These are phyloP conservation scores for Puma concolor DNA, from an alignment of 2,113 vertebrate genomes.

Conservation along the genomic window DNA sequence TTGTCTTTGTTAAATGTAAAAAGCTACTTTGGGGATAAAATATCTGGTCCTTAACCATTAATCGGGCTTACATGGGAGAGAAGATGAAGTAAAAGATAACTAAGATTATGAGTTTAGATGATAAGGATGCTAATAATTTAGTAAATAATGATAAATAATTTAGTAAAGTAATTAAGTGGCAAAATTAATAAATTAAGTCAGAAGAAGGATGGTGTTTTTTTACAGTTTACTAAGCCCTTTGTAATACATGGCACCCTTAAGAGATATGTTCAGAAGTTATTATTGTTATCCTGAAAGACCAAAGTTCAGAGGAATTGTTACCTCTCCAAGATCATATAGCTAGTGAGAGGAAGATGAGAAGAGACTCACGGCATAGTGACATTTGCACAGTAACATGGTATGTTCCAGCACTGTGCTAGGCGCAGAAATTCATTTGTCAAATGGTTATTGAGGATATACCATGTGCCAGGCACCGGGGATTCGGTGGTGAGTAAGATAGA, in stretches of 20 bases:
- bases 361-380: neutral
- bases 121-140: neutral
- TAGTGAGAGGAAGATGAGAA: neutral
- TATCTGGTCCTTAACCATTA: neutral
- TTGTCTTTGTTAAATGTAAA: constrained; percentile 33
- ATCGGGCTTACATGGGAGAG: neutral
- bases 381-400: neutral
- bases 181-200: neutral
- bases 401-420: neutral
- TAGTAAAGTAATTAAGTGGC: neutral
- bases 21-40: constrained; percentile 26
- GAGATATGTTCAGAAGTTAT: neutral
- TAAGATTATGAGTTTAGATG: neutral
- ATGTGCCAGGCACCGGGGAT: neutral
- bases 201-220: neutral
- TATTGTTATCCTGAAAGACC: constrained; percentile 3
- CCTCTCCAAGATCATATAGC: neutral
- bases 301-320: neutral
- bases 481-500: neutral
- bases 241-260: neutral
- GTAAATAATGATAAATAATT: too few species aligned
- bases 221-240: neutral
- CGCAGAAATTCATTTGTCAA: neutral
- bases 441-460: neutral
- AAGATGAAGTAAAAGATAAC: constrained; percentile 20